Evolutionary conservation across 2,888 invertebrate genomes (phyloP).

Genomic region (Microdon myrmicae): DNA sequence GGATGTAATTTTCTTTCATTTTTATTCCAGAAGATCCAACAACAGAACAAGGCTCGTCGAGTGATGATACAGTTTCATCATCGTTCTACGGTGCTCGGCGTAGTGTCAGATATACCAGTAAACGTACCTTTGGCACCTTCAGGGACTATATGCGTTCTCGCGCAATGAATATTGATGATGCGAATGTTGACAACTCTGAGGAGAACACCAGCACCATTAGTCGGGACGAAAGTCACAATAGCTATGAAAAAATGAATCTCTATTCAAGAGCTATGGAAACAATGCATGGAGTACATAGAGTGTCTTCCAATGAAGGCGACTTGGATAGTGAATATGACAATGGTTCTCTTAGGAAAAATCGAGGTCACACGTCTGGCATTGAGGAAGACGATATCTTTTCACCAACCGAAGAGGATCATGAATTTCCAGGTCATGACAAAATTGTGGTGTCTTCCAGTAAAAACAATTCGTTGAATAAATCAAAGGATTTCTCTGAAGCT

Average conservation of each 20-base stretch:
- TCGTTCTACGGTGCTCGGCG: constrained; percentile 66
- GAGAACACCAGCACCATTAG: constrained; percentile 62
- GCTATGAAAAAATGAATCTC: constrained; percentile 63
- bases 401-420: constrained; percentile 59
- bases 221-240: constrained; percentile 61
- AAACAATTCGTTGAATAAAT: constrained; percentile 56
- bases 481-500: constrained; percentile 62
- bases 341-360: constrained; percentile 41
- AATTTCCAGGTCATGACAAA: constrained; percentile 34
- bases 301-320: constrained; percentile 61
- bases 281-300: constrained; percentile 70
- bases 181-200: constrained; percentile 59
- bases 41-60: constrained; percentile 64
- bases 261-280: constrained; percentile 71
- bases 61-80: constrained; percentile 66
- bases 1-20: constrained; percentile 5
- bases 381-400: constrained; percentile 61
- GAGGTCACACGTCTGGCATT: constrained; percentile 47
- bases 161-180: constrained; percentile 63
- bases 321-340: constrained; percentile 57
- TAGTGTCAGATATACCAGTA: constrained; percentile 67
- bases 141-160: constrained; percentile 66
- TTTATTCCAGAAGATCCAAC: constrained; percentile 56
- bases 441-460: constrained; percentile 45
- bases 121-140: constrained; percentile 66